Evolutionary conservation across 2,888 invertebrate genomes (phyloP).

Genomic region (Papilio demoleus): DNA sequence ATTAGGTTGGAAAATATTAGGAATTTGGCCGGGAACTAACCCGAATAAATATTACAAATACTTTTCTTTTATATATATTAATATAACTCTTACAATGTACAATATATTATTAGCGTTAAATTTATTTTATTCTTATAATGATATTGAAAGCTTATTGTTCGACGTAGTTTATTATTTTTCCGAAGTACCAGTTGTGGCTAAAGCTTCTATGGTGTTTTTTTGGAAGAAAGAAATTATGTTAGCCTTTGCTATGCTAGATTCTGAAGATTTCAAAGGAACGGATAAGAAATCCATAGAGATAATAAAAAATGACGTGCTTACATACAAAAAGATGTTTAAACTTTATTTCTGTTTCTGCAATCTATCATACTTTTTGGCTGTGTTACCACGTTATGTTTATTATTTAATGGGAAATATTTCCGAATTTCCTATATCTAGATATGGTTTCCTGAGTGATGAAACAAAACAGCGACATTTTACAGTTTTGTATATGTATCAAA

Average conservation of each 20-base stretch:
- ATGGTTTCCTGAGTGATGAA: not conserved
- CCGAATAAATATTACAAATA: slow-evolving; percentile 37
- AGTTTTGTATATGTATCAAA: slow-evolving; percentile 7
- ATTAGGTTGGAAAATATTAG: slow-evolving; percentile 40
- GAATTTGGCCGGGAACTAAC: slow-evolving; percentile 38
- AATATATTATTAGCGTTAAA: slow-evolving; percentile 23
- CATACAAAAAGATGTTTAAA: not conserved
- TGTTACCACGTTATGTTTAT: not conserved
- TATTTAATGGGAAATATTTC: not conserved
- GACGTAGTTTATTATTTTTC: slow-evolving; percentile 21
- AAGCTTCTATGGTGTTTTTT: slow-evolving; percentile 2
- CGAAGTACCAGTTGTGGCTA: not conserved
- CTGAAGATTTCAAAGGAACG: not conserved
- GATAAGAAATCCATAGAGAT: not conserved
- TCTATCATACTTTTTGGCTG: not conserved
- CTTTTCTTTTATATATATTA: slow-evolving; percentile 11
- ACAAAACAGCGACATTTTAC: not conserved
- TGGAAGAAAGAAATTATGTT: not conserved
- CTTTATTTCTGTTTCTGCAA: slow-evolving; percentile 1
- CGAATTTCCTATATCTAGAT: slow-evolving; percentile 3
- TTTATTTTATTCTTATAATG: slow-evolving; percentile 24
- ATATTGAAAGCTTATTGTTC: slow-evolving; percentile 16
- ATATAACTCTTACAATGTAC: slow-evolving; percentile 8
- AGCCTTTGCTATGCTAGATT: slow-evolving; percentile 9
- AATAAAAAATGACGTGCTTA: not conserved